A percentile compares a stretch with the other conserved stretches of the same genome.
phyloP scores from a whole-genome alignment of 1,140 invertebrate species.

The Penaeus chinensis region DNA sequence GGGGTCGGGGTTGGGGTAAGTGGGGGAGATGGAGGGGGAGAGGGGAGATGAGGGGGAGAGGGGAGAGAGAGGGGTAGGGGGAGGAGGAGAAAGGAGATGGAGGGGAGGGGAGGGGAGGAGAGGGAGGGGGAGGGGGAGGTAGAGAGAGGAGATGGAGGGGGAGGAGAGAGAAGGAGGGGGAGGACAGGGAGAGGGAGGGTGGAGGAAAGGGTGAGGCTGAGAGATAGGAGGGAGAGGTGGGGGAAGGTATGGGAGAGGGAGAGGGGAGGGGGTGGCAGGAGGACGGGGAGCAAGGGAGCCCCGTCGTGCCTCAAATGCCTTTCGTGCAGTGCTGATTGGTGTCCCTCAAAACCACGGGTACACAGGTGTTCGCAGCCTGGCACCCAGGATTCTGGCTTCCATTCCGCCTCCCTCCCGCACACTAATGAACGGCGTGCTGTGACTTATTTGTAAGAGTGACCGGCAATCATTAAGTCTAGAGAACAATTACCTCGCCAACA shows the following conservation, averaged over 20 bases:
- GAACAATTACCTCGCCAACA: no score
- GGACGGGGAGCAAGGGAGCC: not conserved
- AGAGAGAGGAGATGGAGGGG: not conserved
- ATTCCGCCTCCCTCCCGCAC: no score
- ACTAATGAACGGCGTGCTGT: no score
- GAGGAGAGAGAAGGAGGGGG: not conserved
- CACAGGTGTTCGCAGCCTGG: no score
- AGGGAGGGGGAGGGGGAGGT: not conserved
- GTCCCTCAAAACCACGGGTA: no score
- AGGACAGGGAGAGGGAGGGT: not conserved
- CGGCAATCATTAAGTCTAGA: no score
- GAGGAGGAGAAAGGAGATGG: not conserved
- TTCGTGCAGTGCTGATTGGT: no score
- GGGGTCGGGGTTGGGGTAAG: not conserved
- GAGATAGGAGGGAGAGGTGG: no score
- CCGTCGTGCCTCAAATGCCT: no score
- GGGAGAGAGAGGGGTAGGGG: constrained; percentile 12
- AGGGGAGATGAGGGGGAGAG: not conserved
- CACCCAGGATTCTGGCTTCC: no score
- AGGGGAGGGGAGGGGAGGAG: no score
- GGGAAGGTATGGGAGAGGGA: not conserved
- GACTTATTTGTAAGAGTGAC: no score
- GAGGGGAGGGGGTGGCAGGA: not conserved
- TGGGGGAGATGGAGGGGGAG: not conserved
- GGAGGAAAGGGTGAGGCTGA: not conserved